Percentiles rank a stretch among this genome's conserved stretches.
These are phyloP conservation scores for Spicauda simplicius DNA, from an alignment of 2,888 invertebrate genomes.

Conservation along the genomic window DNA sequence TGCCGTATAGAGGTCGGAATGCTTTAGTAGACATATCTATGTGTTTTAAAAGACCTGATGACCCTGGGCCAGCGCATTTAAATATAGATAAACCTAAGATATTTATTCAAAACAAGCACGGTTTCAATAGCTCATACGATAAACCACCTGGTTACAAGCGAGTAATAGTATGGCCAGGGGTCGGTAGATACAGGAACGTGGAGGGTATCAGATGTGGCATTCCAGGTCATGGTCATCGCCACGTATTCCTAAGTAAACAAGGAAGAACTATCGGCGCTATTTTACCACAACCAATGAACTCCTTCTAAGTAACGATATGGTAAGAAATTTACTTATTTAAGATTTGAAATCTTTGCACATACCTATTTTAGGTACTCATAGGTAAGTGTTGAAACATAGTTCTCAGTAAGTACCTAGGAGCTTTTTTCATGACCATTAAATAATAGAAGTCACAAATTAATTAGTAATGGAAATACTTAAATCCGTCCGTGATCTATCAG, in stretches of 20 bases:
- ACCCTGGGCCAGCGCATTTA: constrained; percentile 83
- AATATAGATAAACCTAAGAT: constrained; percentile 51
- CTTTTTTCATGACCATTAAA: too few relatives aligned
- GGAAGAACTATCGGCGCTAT: constrained; percentile 66
- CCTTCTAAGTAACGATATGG: constrained; percentile 54
- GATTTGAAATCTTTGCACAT: too few relatives aligned
- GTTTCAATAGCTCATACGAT: constrained; percentile 72
- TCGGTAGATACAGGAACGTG: constrained; percentile 63
- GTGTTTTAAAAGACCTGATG: constrained; percentile 72
- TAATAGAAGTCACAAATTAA: too few relatives aligned
- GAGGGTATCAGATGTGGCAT: constrained; percentile 51
- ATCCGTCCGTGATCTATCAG: too few relatives aligned
- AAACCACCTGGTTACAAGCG: constrained; percentile 65
- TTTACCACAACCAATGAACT: constrained; percentile 65
- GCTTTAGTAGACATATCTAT: constrained; percentile 78
- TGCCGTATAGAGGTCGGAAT: constrained; percentile 70
- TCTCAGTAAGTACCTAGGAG: too few relatives aligned
- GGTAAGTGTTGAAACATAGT: too few relatives aligned
- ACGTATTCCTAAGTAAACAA: constrained; percentile 67
- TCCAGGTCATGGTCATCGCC: constrained; percentile 65
- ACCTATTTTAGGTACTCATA: too few relatives aligned
- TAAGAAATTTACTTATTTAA: background rate
- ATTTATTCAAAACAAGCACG: constrained; percentile 56
- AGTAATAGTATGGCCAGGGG: constrained; percentile 71
- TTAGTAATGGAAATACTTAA: too few relatives aligned